Evolutionary conservation across 1,140 invertebrate species (phyloP).

Genomic region (Coenobita brevimanus): DNA sequence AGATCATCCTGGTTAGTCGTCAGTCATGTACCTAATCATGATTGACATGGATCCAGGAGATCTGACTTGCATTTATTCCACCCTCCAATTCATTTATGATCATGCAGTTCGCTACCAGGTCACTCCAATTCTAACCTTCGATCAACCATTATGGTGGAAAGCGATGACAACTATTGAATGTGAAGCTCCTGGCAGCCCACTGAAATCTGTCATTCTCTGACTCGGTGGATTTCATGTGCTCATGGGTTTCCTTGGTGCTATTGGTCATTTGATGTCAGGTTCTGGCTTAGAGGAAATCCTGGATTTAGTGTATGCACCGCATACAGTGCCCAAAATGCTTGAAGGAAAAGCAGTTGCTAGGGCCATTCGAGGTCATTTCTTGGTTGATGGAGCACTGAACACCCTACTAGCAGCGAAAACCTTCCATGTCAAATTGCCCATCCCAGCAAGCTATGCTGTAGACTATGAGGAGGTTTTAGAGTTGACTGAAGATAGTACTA

Average conservation of each 20-base stretch:
- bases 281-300: neutral
- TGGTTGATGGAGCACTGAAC: conserved; percentile 24
- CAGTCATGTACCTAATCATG: neutral
- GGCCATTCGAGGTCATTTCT: neutral
- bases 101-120: neutral
- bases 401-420: neutral
- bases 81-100: neutral
- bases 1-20: neutral
- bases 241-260: conserved; percentile 15
- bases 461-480: neutral
- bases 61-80: neutral
- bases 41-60: conserved; percentile 18
- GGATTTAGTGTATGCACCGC: conserved; percentile 14
- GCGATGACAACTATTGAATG: neutral
- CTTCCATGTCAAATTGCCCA: neutral
- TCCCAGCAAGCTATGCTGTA: neutral
- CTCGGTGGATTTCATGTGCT: conserved; percentile 19
- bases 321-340: conserved; percentile 6
- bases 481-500: too few relatives aligned
- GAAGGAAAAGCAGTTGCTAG: neutral
- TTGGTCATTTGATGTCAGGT: conserved; percentile 18
- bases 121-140: neutral
- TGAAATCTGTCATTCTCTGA: neutral
- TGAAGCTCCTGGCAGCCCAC: neutral
- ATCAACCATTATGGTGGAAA: conserved; percentile 19